phyloP scores from a whole-genome alignment of 2,797 vertebrate species.

The Spinus olivaceus region DNA sequence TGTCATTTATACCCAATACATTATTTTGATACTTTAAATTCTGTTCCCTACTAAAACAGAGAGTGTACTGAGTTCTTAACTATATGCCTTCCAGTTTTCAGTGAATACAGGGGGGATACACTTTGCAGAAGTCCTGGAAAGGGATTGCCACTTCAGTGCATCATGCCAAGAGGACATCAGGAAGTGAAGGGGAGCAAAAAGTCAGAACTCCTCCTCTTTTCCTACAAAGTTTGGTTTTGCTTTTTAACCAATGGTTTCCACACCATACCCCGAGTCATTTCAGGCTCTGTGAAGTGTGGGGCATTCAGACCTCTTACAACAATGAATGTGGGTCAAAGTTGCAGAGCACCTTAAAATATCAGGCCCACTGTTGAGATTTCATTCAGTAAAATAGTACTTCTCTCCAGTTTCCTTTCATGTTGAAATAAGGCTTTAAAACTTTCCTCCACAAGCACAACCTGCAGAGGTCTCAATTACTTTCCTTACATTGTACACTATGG shows the following conservation, averaged over 20 bases:
- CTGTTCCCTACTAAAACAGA: not conserved
- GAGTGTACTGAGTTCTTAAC: not conserved
- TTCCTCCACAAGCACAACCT: not conserved
- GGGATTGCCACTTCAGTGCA: not conserved
- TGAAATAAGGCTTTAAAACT: not conserved
- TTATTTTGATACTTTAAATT: not conserved
- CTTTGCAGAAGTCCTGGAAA: not conserved
- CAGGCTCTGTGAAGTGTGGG: not conserved
- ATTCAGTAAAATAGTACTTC: not conserved
- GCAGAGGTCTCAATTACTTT: not conserved
- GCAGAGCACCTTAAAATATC: not conserved
- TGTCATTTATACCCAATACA: conserved; percentile 1
- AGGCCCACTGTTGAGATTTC: not conserved
- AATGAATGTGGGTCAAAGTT: not conserved
- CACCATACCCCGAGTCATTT: accelerated
- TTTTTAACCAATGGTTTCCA: not conserved
- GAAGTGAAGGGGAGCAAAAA: not conserved
- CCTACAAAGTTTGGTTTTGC: not conserved
- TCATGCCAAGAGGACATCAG: not conserved
- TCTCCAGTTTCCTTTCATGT: not conserved
- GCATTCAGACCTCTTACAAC: not conserved
- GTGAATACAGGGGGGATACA: not conserved
- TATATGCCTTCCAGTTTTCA: not conserved
- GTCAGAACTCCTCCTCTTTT: not conserved
- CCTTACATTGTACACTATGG: accelerated